phyloP scores from a whole-genome alignment of 1,140 invertebrate genomes.

The Amyelois transitella region DNA sequence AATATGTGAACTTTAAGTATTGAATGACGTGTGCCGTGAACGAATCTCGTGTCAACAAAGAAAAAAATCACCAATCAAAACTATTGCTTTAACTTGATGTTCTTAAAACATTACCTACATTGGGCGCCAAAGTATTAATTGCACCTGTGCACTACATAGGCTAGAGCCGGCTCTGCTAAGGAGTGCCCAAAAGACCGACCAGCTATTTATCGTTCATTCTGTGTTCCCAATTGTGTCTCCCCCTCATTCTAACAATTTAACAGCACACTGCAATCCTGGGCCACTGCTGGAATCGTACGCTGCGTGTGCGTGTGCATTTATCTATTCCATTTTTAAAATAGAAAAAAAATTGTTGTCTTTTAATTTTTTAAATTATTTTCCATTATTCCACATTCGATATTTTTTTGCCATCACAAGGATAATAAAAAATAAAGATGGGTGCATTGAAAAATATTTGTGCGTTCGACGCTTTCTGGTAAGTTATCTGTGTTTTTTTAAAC shows the following conservation, averaged over 20 bases:
- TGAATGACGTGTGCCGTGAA: too few relatives aligned
- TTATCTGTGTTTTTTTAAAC: conserved; percentile 16
- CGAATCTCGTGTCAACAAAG: too few relatives aligned
- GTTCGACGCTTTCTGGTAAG: conserved; percentile 47
- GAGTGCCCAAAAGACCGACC: not conserved
- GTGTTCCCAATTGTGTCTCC: conserved; percentile 42
- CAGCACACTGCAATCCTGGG: conserved; percentile 37
- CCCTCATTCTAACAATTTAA: conserved; percentile 36
- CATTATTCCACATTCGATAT: too few relatives aligned
- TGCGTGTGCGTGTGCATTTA: conserved; percentile 20
- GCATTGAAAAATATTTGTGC: conserved; percentile 20
- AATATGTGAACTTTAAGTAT: too few relatives aligned
- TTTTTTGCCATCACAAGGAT: too few relatives aligned
- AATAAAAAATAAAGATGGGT: conserved; percentile 16
- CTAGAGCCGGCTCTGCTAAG: conserved; percentile 7
- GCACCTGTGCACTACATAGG: too few relatives aligned
- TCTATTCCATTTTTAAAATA: conserved; percentile 8
- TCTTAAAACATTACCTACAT: too few relatives aligned
- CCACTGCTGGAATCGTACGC: conserved; percentile 32
- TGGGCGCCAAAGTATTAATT: too few relatives aligned
- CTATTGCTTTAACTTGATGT: too few relatives aligned
- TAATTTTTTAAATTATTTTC: not conserved
- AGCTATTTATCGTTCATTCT: conserved; percentile 20
- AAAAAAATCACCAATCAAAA: too few relatives aligned
- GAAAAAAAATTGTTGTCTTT: not conserved